phyloP scores from a whole-genome alignment of 2,888 invertebrate species.

The Cancer borealis region DNA sequence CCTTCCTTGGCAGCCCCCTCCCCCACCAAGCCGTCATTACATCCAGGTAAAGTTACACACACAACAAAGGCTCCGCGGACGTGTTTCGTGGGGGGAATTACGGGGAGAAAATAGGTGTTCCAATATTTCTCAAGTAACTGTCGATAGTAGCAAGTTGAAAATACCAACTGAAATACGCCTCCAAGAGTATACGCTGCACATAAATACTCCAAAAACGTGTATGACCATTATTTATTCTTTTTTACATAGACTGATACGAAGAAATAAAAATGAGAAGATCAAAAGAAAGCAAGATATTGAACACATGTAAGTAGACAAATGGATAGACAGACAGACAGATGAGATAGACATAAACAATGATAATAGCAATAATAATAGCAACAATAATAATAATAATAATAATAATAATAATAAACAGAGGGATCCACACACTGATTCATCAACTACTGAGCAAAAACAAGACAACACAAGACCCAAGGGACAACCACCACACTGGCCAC shows the following conservation, averaged over 20 bases:
- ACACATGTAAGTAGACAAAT: background rate
- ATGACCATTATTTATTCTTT: background rate
- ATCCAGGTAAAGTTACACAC: slow-evolving; percentile 21
- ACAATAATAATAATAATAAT: background rate
- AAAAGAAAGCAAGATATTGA: background rate
- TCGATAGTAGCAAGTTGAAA: background rate
- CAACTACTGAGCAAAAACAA: background rate
- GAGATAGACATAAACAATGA: background rate
- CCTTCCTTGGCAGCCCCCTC: background rate
- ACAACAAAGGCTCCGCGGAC: background rate
- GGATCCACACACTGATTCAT: background rate
- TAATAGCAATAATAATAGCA: slow-evolving; percentile 28
- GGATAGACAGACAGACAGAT: background rate
- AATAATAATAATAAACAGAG: background rate
- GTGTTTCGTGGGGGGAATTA: background rate
- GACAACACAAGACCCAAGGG: background rate
- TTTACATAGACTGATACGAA: background rate
- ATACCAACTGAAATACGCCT: background rate
- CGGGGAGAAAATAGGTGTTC: background rate
- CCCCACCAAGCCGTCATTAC: background rate
- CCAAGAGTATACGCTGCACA: background rate
- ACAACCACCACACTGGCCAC: background rate
- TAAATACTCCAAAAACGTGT: background rate
- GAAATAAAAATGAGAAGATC: background rate
- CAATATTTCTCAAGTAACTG: slow-evolving; percentile 13